Evolutionary conservation across 2,113 vertebrate genomes (phyloP).

Genomic region (Dipodomys ordii): DNA sequence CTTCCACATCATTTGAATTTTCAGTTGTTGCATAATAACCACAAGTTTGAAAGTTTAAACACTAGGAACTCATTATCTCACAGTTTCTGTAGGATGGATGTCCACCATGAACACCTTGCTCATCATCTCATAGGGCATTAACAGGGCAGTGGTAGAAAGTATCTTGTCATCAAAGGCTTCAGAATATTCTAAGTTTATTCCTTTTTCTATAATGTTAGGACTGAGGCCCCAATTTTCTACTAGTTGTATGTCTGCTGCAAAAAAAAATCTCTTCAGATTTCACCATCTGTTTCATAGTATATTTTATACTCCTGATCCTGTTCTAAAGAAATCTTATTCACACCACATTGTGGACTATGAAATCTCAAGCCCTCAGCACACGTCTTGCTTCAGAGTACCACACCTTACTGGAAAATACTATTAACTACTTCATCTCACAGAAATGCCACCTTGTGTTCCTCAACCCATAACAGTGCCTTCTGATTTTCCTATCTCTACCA

Average conservation of each 20-base stretch:
- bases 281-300: not conserved
- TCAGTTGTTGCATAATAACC: not conserved
- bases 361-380: not conserved
- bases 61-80: not conserved
- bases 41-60: not conserved
- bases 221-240: not conserved
- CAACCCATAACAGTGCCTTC: not conserved
- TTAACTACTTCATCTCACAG: not conserved
- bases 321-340: not conserved
- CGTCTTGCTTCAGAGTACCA: not conserved
- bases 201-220: not conserved
- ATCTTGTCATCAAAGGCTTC: not conserved
- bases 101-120: too few species aligned
- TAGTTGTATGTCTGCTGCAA: not conserved
- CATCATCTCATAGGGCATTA: not conserved
- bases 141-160: rapidly evolving
- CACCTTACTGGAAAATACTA: not conserved
- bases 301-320: not conserved
- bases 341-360: not conserved
- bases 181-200: not conserved
- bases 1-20: not conserved
- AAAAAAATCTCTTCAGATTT: not conserved
- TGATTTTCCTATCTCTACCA: not conserved
- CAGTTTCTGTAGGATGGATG: not conserved
- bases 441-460: not conserved